These are phyloP conservation scores for Stomatorhinus walkeri DNA, from an alignment of 2,797 vertebrate genomes.

Conservation along the genomic window DNA sequence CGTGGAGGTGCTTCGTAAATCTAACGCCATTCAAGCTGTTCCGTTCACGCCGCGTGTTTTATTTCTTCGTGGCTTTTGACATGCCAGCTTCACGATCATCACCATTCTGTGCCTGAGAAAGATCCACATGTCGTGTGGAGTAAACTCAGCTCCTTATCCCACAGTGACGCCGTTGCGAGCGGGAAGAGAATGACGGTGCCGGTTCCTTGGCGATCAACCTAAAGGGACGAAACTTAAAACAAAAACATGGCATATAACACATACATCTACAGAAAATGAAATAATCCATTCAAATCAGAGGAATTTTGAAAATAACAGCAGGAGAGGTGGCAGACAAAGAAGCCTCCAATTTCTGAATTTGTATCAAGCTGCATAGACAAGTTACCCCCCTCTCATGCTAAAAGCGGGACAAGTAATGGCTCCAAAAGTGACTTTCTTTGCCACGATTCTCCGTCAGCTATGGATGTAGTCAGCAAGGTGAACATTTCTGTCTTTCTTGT, in stretches of 20 bases:
- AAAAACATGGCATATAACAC: conserved; percentile 24
- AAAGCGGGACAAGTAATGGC: conserved; percentile 26
- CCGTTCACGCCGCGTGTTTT: background rate
- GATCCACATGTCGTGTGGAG: background rate
- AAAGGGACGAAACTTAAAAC: conserved; percentile 31
- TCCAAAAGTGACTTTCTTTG: conserved; percentile 11
- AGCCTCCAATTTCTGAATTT: conserved; percentile 27
- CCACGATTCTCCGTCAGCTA: background rate
- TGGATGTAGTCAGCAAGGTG: conserved; percentile 24
- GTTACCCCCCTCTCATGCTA: background rate
- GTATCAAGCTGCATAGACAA: conserved; percentile 18
- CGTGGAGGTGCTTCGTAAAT: background rate
- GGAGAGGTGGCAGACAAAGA: conserved; percentile 24
- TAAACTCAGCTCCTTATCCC: background rate
- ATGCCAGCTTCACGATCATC: background rate
- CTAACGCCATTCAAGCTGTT: background rate
- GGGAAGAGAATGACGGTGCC: conserved; percentile 24
- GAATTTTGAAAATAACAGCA: conserved; percentile 20
- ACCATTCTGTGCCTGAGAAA: background rate
- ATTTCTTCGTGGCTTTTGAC: background rate
- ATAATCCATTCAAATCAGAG: background rate
- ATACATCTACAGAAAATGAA: background rate
- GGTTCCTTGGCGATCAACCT: conserved; percentile 34
- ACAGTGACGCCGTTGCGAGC: conserved; percentile 15
- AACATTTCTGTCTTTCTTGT: conserved; percentile 20